Percentiles rank a stretch among this genome's conserved stretches.
Conservation (phyloP, 2,888 invertebrate species). For the Acronicta aceris region DNA sequence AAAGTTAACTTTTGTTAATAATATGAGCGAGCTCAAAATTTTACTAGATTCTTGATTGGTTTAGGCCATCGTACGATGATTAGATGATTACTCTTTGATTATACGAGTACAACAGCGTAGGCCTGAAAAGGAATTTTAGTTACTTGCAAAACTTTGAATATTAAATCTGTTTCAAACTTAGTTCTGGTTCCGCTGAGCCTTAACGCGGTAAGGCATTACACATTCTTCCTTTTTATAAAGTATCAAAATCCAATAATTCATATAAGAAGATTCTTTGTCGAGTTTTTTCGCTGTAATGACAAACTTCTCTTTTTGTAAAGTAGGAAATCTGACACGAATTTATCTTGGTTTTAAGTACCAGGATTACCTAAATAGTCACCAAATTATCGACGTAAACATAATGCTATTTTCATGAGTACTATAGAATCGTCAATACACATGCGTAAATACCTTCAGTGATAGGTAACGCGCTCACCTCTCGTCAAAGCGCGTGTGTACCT, state of each 20-base stretch:
- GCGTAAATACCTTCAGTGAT: conserved; percentile 13
- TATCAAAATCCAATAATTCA: conserved; percentile 39
- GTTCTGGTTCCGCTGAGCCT: conserved; percentile 23
- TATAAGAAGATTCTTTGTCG: conserved; percentile 34
- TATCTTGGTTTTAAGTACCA: too few species aligned
- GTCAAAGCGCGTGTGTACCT: conserved; percentile 28
- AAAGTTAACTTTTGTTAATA: too few species aligned
- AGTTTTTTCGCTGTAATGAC: neutral
- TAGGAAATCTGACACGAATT: too few species aligned
- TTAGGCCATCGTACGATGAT: conserved; percentile 8
- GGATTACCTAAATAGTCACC: too few species aligned
- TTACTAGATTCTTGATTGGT: neutral
- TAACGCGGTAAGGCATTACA: conserved; percentile 23
- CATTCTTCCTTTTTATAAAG: conserved; percentile 32
- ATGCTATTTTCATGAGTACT: neutral
- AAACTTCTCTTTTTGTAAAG: too few species aligned
- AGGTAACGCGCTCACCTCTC: conserved; percentile 47
- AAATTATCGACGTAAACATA: too few species aligned
- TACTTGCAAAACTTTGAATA: conserved; percentile 39
- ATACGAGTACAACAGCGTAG: conserved; percentile 20
- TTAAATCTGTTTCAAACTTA: conserved; percentile 44
- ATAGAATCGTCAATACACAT: neutral
- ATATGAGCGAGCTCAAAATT: too few species aligned
- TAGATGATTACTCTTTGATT: conserved; percentile 28
- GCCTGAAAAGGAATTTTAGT: conserved; percentile 32